Percentiles rank a stretch among this genome's conserved stretches.
These are phyloP conservation scores for Echinops telfairi DNA, from an alignment of 2,113 vertebrate species.

Conservation along the genomic window DNA sequence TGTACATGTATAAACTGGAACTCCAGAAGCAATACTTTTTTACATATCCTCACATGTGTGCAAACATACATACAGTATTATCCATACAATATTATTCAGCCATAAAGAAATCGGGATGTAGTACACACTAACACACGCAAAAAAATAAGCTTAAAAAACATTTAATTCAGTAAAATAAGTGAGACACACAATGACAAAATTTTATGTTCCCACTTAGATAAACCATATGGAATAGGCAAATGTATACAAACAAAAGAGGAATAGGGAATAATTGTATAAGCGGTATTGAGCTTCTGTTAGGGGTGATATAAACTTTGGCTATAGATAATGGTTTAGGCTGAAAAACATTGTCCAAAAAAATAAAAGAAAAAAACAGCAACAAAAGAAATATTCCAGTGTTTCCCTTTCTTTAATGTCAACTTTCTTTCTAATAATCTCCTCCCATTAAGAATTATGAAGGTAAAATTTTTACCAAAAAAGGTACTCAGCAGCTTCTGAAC, in stretches of 20 bases:
- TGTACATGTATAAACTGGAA: no score
- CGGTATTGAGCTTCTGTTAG: neutral
- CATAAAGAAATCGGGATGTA: no score
- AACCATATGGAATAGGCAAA: neutral
- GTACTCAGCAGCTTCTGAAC: constrained; percentile 97
- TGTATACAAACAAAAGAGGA: neutral
- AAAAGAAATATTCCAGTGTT: neutral
- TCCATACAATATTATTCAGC: no score
- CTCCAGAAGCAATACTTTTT: no score
- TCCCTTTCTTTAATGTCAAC: constrained; percentile 11
- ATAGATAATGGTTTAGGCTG: neutral
- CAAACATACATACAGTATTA: no score
- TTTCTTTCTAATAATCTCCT: constrained; percentile 15
- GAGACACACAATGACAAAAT: no score
- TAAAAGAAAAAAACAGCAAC: neutral
- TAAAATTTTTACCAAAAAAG: constrained; percentile 94
- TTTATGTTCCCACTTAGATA: no score
- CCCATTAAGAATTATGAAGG: constrained; percentile 39
- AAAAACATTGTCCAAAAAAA: neutral
- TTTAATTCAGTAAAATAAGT: no score
- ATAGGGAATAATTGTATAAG: neutral
- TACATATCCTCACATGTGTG: no score
- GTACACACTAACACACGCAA: no score
- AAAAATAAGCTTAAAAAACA: no score
- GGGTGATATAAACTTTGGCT: neutral